phyloP scores from a whole-genome alignment of 2,113 vertebrate species.

The Tychaedon coryphoeus region DNA sequence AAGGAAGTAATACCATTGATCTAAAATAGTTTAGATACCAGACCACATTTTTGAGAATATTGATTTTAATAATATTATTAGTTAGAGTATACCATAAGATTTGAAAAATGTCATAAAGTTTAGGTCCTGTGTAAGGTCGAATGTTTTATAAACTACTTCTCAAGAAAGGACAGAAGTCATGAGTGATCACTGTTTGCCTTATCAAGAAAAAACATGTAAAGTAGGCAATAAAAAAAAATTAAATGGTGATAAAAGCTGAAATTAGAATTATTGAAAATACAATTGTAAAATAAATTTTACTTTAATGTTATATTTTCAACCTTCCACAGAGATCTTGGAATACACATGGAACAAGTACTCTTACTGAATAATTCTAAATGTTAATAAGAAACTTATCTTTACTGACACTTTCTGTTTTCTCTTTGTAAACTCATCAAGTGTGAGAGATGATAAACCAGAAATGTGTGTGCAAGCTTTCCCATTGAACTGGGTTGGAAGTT shows the following conservation, averaged over 20 bases:
- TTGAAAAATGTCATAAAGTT: background rate
- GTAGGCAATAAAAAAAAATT: background rate
- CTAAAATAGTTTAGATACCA: background rate
- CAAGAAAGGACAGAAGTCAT: background rate
- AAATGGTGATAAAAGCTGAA: background rate
- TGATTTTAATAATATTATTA: background rate
- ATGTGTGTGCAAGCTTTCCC: background rate
- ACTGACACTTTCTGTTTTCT: background rate
- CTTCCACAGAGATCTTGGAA: background rate
- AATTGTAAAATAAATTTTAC: background rate
- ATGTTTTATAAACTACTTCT: background rate
- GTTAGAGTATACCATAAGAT: background rate
- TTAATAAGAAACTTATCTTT: background rate
- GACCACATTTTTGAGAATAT: background rate
- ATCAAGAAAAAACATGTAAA: background rate
- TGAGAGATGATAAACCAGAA: background rate
- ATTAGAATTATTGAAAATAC: background rate
- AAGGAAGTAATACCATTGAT: background rate
- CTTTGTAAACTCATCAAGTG: background rate
- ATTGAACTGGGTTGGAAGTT: background rate
- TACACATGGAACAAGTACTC: background rate
- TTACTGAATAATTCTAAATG: background rate
- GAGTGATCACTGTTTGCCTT: background rate
- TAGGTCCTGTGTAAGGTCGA: background rate
- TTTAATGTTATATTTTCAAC: background rate